Evolutionary conservation across 2,113 vertebrate species (phyloP).

Genomic region (Cygnus buccinator): DNA sequence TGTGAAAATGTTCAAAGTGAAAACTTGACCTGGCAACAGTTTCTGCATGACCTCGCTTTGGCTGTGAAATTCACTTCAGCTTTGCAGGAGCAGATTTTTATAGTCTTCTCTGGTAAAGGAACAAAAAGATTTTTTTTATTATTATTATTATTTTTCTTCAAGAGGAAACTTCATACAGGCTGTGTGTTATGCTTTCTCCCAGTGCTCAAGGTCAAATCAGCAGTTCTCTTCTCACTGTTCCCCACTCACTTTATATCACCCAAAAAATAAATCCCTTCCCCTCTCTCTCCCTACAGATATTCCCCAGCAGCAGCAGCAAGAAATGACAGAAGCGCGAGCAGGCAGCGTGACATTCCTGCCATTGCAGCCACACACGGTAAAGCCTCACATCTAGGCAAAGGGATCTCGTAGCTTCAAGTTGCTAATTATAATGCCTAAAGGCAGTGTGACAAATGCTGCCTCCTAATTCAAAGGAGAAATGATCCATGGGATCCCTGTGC

Average conservation of each 20-base stretch:
- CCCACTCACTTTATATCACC: conserved; percentile 11
- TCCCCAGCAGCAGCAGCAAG: neutral
- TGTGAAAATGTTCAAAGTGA: conserved; percentile 71
- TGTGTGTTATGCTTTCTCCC: conserved; percentile 47
- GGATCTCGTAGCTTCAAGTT: conserved; percentile 16
- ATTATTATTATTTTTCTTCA: conserved; percentile 59
- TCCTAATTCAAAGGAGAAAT: conserved; percentile 11
- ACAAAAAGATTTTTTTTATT: conserved; percentile 61
- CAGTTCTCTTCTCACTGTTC: conserved; percentile 24
- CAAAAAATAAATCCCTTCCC: neutral
- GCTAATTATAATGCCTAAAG: neutral
- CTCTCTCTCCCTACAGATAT: neutral
- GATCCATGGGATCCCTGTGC: neutral
- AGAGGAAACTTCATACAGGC: conserved; percentile 52
- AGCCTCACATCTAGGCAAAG: neutral
- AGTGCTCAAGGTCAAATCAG: conserved; percentile 19
- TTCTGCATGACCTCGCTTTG: conserved; percentile 58
- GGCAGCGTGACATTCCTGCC: neutral
- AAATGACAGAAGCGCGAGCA: neutral
- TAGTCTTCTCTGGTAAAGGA: conserved; percentile 55
- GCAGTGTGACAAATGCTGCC: neutral
- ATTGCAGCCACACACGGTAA: neutral
- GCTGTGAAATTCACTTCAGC: conserved; percentile 66
- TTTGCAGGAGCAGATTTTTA: conserved; percentile 64
- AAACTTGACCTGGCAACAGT: conserved; percentile 66